phyloP scores from a whole-genome alignment of 2,113 vertebrate species.

The Campylorhamphus procurvoides region DNA sequence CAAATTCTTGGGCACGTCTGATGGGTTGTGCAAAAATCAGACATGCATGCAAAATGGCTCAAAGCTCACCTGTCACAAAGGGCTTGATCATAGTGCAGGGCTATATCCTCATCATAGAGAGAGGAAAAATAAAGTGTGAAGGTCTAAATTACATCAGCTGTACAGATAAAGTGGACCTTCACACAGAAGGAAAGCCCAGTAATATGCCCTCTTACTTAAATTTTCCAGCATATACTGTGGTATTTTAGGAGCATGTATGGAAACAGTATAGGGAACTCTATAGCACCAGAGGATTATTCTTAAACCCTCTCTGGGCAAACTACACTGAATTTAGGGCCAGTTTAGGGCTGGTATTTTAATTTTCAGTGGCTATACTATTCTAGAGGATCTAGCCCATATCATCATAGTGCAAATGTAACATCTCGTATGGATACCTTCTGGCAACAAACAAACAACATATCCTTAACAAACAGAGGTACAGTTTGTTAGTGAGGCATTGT shows the following conservation, averaged over 20 bases:
- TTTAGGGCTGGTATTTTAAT: neutral
- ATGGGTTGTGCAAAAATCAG: neutral
- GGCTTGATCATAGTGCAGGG: neutral
- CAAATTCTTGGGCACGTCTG: neutral
- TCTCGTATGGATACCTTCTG: constrained; percentile 16
- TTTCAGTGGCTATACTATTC: neutral
- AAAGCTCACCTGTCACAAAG: neutral
- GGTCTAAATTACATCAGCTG: neutral
- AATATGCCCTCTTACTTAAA: neutral
- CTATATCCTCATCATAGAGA: neutral
- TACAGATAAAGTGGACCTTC: neutral
- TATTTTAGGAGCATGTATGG: neutral
- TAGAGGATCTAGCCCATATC: constrained; percentile 21
- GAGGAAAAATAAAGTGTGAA: neutral
- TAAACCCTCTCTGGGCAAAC: constrained; percentile 24
- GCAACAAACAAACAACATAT: constrained; percentile 25
- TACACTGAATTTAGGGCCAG: neutral
- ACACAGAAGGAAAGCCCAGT: neutral
- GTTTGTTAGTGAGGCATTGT: constrained; percentile 5
- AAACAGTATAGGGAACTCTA: neutral
- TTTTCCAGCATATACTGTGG: neutral
- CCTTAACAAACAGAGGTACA: constrained; percentile 55
- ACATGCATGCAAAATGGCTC: neutral
- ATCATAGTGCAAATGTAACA: constrained; percentile 69
- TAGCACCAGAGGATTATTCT: constrained; percentile 46